Evolutionary conservation across 2,113 vertebrate species (phyloP).

Genomic region (Cyphotilapia sp.): DNA sequence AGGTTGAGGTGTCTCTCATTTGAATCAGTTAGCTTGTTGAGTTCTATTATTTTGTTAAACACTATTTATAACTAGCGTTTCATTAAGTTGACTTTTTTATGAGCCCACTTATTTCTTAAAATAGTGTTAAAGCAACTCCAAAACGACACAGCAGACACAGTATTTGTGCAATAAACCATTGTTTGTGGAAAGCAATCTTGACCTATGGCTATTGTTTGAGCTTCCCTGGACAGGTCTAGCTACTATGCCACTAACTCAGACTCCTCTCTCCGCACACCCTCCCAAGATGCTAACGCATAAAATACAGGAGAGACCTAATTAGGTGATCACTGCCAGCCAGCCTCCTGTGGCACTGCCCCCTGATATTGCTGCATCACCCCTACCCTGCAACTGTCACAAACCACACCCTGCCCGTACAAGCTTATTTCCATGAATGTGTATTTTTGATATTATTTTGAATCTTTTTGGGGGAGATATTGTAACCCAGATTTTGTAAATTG

Average conservation of each 20-base stretch:
- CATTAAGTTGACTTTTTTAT: background rate
- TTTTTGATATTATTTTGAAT: background rate
- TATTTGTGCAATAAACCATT: background rate
- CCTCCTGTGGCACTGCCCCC: background rate
- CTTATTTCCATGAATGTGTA: background rate
- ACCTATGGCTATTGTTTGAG: background rate
- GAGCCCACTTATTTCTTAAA: background rate
- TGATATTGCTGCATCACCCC: background rate
- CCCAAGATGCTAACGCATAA: background rate
- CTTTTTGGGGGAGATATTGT: background rate
- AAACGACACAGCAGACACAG: fast-evolving
- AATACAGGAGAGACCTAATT: background rate
- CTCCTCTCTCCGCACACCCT: background rate
- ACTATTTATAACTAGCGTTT: background rate
- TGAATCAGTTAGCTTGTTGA: background rate
- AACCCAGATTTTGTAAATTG: background rate
- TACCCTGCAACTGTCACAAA: background rate
- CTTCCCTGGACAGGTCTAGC: background rate
- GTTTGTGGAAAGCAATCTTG: background rate
- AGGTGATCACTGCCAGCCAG: too few relatives aligned
- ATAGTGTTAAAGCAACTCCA: background rate
- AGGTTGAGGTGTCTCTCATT: background rate
- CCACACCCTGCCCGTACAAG: background rate
- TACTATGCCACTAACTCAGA: background rate
- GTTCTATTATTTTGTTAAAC: background rate